Conservation (phyloP, 2,888 invertebrate genomes). For the Adelphocoris suturalis region DNA sequence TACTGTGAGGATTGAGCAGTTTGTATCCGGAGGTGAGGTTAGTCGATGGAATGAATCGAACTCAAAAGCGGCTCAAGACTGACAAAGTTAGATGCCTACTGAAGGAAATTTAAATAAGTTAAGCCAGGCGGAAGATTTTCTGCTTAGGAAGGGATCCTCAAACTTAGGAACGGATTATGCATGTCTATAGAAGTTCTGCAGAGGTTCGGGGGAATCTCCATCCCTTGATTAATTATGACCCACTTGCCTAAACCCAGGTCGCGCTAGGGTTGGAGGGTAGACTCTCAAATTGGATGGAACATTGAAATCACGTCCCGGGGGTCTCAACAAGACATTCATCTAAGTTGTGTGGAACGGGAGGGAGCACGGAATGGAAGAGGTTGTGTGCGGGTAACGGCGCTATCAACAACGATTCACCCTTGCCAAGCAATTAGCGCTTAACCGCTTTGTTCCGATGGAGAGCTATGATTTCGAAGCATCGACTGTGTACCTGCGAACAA, state of each 20-base stretch:
- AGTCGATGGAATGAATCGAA: constrained; percentile 59
- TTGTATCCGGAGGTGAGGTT: not conserved
- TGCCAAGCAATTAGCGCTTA: constrained; percentile 36
- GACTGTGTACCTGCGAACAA: constrained; percentile 1
- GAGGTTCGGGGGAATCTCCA: constrained; percentile 60
- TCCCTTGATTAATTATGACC: constrained; percentile 71
- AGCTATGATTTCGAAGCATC: constrained; percentile 39
- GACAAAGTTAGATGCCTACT: constrained; percentile 32
- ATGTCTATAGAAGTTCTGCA: constrained; percentile 70
- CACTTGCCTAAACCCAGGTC: constrained; percentile 58
- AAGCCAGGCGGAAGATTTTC: constrained; percentile 69
- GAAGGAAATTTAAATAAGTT: constrained; percentile 69
- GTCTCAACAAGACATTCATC: constrained; percentile 50
- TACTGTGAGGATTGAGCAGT: not conserved
- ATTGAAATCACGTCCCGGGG: constrained; percentile 55
- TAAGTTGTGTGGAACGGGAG: constrained; percentile 25
- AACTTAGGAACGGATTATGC: constrained; percentile 68
- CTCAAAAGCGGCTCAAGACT: constrained; percentile 52
- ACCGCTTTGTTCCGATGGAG: not conserved
- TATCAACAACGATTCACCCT: constrained; percentile 42
- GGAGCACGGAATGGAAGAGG: not conserved
- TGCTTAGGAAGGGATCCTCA: constrained; percentile 65
- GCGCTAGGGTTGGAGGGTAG: constrained; percentile 28
- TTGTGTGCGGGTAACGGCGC: constrained; percentile 31
- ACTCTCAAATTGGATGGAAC: constrained; percentile 64